phyloP scores from a whole-genome alignment of 2,888 invertebrate genomes.

The Melieria crassipennis region DNA sequence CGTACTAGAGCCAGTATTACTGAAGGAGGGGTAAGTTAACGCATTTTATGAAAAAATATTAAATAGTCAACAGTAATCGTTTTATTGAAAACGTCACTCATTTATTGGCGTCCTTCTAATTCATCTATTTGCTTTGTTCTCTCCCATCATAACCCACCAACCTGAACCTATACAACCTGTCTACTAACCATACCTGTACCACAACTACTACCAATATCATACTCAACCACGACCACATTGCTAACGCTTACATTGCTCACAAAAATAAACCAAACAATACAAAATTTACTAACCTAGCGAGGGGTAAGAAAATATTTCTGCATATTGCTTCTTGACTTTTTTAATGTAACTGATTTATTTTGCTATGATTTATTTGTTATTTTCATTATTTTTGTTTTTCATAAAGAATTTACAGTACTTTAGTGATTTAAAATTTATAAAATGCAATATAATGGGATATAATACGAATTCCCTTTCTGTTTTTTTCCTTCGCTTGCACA shows the following conservation, averaged over 20 bases:
- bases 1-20: constrained; percentile 74
- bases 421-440: neutral
- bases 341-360: neutral
- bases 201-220: constrained; percentile 47
- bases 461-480: constrained; percentile 9
- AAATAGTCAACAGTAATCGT: too few relatives aligned
- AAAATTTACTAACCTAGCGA: constrained; percentile 54
- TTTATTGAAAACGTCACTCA: too few relatives aligned
- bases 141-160: constrained; percentile 14
- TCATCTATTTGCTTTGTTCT: constrained; percentile 49
- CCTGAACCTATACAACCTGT: too few relatives aligned
- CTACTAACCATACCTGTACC: neutral
- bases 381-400: constrained; percentile 20
- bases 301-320: constrained; percentile 54
- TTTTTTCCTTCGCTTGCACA: constrained; percentile 30
- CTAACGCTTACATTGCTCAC: constrained; percentile 36
- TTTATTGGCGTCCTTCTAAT: constrained; percentile 13
- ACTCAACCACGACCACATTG: constrained; percentile 20
- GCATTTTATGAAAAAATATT: neutral
- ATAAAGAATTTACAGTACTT: neutral
- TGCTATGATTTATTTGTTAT: constrained; percentile 32
- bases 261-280: constrained; percentile 41
- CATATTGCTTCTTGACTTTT: constrained; percentile 20
- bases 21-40: constrained; percentile 88
- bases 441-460: neutral